Percentiles rank a stretch among this genome's conserved stretches.
phyloP scores from a whole-genome alignment of 2,113 vertebrate genomes.

The Seriola aureovittata region DNA sequence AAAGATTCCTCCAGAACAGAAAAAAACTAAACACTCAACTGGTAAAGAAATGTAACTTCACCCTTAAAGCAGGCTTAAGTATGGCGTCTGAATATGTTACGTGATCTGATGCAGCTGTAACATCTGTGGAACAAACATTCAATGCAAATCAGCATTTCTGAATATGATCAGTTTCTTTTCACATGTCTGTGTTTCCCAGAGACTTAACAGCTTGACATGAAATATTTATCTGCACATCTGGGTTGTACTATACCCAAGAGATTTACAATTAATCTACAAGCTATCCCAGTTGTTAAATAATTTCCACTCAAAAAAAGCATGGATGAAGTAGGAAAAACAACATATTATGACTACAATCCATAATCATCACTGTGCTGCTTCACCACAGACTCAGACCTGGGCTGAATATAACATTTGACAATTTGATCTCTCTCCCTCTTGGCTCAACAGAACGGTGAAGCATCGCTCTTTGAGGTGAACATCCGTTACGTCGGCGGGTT shows the following conservation, averaged over 20 bases:
- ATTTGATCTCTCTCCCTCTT: conserved; percentile 58
- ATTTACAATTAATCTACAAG: not conserved
- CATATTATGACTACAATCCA: not conserved
- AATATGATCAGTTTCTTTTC: conserved; percentile 11
- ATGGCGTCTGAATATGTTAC: not conserved
- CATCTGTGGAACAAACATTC: not conserved
- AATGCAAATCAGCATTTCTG: conserved; percentile 18
- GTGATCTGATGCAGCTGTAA: not conserved
- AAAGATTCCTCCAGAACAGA: too few species aligned
- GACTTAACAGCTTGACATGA: conserved; percentile 12
- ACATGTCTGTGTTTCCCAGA: not conserved
- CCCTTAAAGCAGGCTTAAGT: not conserved
- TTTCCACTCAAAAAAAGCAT: not conserved
- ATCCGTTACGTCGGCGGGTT: conserved; percentile 97
- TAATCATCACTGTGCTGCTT: conserved; percentile 15
- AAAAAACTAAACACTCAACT: not conserved
- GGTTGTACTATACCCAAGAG: not conserved
- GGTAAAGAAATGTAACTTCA: not conserved
- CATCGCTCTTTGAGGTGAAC: conserved; percentile 98
- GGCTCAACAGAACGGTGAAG: conserved; percentile 92
- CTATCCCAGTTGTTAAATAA: not conserved
- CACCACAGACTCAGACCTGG: not conserved
- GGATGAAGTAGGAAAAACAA: not conserved
- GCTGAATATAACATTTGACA: conserved; percentile 54
- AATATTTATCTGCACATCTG: conserved; percentile 44